A percentile compares a stretch with the other conserved stretches of the same genome.
These are phyloP conservation scores for Hucho hucho DNA, from an alignment of 2,113 vertebrate species.

Conservation along the genomic window DNA sequence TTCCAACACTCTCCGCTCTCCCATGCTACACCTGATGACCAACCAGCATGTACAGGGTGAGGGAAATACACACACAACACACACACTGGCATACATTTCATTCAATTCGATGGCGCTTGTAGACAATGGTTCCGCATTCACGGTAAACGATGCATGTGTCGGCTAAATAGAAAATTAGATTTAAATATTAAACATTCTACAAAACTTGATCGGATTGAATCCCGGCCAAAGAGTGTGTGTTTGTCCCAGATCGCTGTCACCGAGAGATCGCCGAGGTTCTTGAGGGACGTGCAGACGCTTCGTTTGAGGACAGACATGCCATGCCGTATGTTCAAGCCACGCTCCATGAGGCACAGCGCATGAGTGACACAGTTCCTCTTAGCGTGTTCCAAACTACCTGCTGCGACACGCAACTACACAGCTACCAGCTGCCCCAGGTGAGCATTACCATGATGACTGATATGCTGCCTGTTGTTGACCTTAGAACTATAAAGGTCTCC, in stretches of 20 bases:
- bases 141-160: too few species aligned
- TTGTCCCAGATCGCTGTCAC: slow-evolving; percentile 38
- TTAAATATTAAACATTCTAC: too few species aligned
- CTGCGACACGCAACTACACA: slow-evolving; percentile 62
- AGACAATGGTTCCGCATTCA: too few species aligned
- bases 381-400: slow-evolving; percentile 60
- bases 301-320: slow-evolving; percentile 40
- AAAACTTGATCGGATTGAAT: too few species aligned
- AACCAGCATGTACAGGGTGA: slow-evolving; percentile 18
- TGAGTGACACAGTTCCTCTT: slow-evolving; percentile 61
- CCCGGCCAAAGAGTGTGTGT: background rate
- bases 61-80: background rate
- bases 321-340: slow-evolving; percentile 62
- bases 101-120: too few species aligned
- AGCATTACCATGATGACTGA: slow-evolving; percentile 1
- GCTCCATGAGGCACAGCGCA: slow-evolving; percentile 68
- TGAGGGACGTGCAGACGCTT: slow-evolving; percentile 21
- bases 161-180: too few species aligned
- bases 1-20: slow-evolving; percentile 58
- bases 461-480: background rate
- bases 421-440: slow-evolving; percentile 68
- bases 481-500: background rate
- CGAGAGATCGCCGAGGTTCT: slow-evolving; percentile 40
- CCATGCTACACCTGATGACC: slow-evolving; percentile 7
- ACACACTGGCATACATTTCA: background rate